Evolutionary conservation across 1,140 invertebrate genomes (phyloP).

Genomic region (Dysdera silvatica): DNA sequence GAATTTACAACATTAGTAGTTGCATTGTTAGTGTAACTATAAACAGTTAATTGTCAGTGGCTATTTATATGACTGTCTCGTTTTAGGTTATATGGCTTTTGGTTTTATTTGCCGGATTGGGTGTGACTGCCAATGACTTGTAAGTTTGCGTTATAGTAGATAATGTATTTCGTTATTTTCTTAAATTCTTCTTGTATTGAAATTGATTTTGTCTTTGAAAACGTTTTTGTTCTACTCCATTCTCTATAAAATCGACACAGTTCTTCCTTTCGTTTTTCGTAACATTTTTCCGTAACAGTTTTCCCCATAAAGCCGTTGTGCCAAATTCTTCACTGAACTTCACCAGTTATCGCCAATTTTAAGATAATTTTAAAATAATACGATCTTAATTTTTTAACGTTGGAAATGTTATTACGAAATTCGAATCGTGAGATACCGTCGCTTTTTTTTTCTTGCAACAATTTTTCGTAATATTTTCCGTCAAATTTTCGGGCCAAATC

Average conservation of each 20-base stretch:
- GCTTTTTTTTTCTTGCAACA: too few relatives aligned
- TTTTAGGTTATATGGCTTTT: constrained; percentile 50
- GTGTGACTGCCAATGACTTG: constrained; percentile 57
- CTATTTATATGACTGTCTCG: constrained; percentile 10
- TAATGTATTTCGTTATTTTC: neutral
- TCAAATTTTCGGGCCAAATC: too few relatives aligned
- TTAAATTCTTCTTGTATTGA: neutral
- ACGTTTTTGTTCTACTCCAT: neutral
- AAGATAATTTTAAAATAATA: too few relatives aligned
- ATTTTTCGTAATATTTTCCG: too few relatives aligned
- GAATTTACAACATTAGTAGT: too few relatives aligned
- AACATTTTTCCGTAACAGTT: constrained; percentile 8
- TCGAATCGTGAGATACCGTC: too few relatives aligned
- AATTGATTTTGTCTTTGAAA: neutral
- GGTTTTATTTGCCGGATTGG: constrained; percentile 55
- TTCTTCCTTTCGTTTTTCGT: neutral
- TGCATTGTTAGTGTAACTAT: too few relatives aligned
- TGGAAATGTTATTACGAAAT: too few relatives aligned
- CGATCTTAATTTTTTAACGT: too few relatives aligned
- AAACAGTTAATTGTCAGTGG: too few relatives aligned
- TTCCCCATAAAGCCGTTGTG: neutral
- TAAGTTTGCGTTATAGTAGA: constrained; percentile 37
- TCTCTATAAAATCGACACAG: neutral
- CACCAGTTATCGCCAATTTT: too few relatives aligned
- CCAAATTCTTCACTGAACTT: neutral